Conservation (phyloP, 1,140 invertebrate species). For the Diprion similis region DNA sequence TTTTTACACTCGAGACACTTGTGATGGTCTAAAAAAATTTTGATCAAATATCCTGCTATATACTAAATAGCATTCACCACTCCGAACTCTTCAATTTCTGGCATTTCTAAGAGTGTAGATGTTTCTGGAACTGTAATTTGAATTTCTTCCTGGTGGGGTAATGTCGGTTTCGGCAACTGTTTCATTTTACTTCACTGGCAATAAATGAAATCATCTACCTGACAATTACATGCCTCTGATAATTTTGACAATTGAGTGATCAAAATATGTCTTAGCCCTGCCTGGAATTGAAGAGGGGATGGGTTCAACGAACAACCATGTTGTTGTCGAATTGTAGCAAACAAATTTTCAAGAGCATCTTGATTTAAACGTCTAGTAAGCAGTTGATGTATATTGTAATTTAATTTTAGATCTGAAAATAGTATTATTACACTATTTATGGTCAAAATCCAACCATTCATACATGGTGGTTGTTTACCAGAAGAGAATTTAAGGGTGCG, state of each 20-base stretch:
- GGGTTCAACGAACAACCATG: background rate
- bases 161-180: background rate
- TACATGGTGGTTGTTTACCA: background rate
- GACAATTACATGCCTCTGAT: background rate
- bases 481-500: background rate
- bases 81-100: background rate
- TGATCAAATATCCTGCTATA: background rate
- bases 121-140: background rate
- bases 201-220: background rate
- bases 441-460: background rate
- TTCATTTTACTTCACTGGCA: background rate
- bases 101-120: background rate
- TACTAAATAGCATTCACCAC: background rate
- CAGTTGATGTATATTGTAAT: background rate
- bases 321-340: background rate
- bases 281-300: background rate
- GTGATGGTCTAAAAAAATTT: background rate
- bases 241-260: background rate
- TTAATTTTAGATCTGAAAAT: background rate
- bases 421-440: background rate
- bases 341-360: background rate
- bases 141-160: background rate
- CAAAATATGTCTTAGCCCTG: background rate
- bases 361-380: background rate
- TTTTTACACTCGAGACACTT: background rate